A percentile compares a stretch with the other conserved stretches of the same genome.
phyloP scores from a whole-genome alignment of 2,797 vertebrate species.

The Meriones psammophilus region DNA sequence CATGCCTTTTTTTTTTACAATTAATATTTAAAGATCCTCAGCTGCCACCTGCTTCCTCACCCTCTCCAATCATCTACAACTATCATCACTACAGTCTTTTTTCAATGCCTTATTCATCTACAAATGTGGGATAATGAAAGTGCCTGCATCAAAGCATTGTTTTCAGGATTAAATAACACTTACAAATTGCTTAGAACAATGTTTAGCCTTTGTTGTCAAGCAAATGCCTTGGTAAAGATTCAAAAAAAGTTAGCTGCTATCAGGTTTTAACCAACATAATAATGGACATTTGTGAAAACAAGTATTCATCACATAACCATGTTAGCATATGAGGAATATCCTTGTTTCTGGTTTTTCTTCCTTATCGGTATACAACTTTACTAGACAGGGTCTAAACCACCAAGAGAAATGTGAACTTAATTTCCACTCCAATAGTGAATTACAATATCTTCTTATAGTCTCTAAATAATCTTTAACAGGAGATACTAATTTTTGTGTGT shows the following conservation, averaged over 20 bases:
- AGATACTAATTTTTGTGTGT: neutral
- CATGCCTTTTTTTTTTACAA: neutral
- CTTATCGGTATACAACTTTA: neutral
- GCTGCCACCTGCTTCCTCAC: neutral
- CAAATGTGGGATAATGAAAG: neutral
- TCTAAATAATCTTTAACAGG: neutral
- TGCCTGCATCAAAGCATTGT: neutral
- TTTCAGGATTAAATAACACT: slow-evolving; percentile 32
- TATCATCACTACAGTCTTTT: neutral
- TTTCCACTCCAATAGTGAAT: neutral
- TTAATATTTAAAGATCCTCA: neutral
- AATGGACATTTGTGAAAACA: slow-evolving; percentile 6
- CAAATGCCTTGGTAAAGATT: neutral
- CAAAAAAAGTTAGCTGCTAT: neutral
- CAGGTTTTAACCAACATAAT: neutral
- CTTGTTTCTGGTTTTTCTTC: neutral
- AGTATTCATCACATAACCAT: neutral
- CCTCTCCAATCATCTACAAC: neutral
- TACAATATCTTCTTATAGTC: neutral
- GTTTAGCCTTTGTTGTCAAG: neutral
- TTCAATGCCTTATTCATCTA: neutral
- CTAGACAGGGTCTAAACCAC: neutral
- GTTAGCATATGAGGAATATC: neutral
- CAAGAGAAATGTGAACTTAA: neutral
- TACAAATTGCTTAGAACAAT: neutral